Percentiles rank a stretch among this genome's conserved stretches.
Evolutionary conservation across 1,140 invertebrate genomes (phyloP).

Genomic region (Dendrolimus punctatus): DNA sequence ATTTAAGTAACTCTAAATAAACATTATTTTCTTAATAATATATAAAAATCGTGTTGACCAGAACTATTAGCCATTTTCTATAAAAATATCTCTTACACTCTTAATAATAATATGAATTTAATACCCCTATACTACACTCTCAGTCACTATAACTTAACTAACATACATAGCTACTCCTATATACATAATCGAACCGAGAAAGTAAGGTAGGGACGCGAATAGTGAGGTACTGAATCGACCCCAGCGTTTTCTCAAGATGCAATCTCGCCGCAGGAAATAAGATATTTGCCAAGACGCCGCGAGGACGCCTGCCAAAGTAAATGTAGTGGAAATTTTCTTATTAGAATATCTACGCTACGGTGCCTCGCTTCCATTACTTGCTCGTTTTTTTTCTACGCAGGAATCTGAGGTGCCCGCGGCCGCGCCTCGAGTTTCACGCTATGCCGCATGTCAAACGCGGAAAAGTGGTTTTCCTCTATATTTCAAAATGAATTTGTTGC

Average conservation of each 20-base stretch:
- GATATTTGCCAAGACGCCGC: conserved; percentile 71
- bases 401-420: conserved; percentile 44
- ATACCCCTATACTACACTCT: too few relatives aligned
- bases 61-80: too few relatives aligned
- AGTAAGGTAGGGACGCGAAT: conserved; percentile 45
- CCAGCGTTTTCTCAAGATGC: conserved; percentile 70
- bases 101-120: too few relatives aligned
- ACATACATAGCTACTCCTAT: conserved; percentile 12
- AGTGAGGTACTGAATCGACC: conserved; percentile 55
- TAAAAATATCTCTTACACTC: too few relatives aligned
- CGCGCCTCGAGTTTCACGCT: conserved; percentile 32
- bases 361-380: conserved; percentile 55
- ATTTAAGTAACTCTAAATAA: too few relatives aligned
- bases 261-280: conserved; percentile 71
- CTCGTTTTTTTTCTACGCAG: conserved; percentile 59
- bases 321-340: conserved; percentile 72
- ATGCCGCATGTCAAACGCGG: conserved; percentile 19
- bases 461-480: too few relatives aligned
- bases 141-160: background rate
- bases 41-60: too few relatives aligned
- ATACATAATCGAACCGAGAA: conserved; percentile 8
- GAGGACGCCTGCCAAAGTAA: conserved; percentile 67
- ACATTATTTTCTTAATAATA: too few relatives aligned
- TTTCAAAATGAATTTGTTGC: too few relatives aligned
- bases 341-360: conserved; percentile 70